Conservation (phyloP, 1,140 invertebrate genomes). For the Leptopilina boulardi region DNA sequence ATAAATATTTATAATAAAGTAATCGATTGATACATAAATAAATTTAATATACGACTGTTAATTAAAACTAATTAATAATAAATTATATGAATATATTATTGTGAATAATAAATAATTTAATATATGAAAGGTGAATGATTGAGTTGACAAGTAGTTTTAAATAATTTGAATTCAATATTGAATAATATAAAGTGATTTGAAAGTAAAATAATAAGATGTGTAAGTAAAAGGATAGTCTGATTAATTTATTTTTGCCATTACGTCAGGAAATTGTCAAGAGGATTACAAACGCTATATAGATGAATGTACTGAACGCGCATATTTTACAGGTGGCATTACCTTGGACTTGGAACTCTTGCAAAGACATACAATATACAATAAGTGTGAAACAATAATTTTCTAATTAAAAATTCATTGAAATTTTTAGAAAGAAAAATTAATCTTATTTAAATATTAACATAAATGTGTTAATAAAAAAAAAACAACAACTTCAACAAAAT, state of each 20-base stretch:
- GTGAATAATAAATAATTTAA: too few species aligned
- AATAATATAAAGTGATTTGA: neutral
- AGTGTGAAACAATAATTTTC: neutral
- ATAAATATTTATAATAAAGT: conserved; percentile 31
- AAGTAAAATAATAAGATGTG: conserved; percentile 38
- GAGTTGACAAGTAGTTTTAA: too few species aligned
- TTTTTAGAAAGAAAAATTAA: neutral
- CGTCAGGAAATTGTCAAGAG: conserved; percentile 42
- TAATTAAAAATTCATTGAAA: neutral
- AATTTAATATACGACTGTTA: too few species aligned
- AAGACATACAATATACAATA: conserved; percentile 47
- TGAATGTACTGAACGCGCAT: neutral
- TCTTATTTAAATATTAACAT: neutral
- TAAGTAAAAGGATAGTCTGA: conserved; percentile 44
- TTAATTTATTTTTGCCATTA: conserved; percentile 51
- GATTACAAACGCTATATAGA: neutral
- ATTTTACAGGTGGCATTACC: conserved; percentile 50
- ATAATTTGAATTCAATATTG: neutral
- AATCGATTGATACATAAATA: too few species aligned
- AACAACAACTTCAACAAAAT: neutral
- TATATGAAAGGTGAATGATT: too few species aligned
- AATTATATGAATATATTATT: too few species aligned
- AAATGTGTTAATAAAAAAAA: neutral
- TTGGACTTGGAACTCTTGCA: conserved; percentile 58
- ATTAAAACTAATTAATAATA: too few species aligned